Percentiles rank a stretch among this genome's conserved stretches.
These are phyloP conservation scores for Noctua fimbriata DNA, from an alignment of 2,888 invertebrate species.

Conservation along the genomic window DNA sequence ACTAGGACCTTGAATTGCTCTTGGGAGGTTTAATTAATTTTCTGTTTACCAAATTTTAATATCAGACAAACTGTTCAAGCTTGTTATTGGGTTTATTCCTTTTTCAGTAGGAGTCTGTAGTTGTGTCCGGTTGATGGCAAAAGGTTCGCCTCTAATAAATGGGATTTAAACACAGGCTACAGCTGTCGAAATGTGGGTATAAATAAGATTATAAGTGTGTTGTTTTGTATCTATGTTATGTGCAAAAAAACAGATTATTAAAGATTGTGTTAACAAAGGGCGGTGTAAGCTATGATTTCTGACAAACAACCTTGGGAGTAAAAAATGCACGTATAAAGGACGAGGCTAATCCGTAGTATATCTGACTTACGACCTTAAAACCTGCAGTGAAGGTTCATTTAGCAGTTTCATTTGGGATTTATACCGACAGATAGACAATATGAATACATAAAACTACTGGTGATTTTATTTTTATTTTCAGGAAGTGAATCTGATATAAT, in stretches of 20 bases:
- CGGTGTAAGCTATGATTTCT: background rate
- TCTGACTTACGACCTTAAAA: background rate
- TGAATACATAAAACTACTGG: background rate
- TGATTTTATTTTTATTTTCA: background rate
- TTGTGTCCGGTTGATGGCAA: background rate
- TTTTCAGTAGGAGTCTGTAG: background rate
- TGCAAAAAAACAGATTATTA: background rate
- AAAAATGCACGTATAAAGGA: background rate
- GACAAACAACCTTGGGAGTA: background rate
- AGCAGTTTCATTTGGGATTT: background rate
- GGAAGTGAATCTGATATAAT: background rate
- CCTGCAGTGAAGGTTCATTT: background rate
- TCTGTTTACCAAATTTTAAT: too few species aligned
- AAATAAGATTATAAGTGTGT: too few species aligned
- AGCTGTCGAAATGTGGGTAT: too few species aligned
- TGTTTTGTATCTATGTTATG: too few species aligned
- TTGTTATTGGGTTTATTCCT: background rate
- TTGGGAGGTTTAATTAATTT: background rate
- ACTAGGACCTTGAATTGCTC: too few species aligned
- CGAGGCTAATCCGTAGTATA: background rate
- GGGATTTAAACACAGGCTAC: too few species aligned
- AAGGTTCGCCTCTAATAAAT: background rate
- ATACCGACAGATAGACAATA: background rate
- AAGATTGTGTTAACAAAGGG: background rate
- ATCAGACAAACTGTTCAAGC: background rate